Evolutionary conservation across 2,113 vertebrate species (phyloP), one percentile per base, ranked within the genome.

Genomic region (Cairina moschata): DNA sequence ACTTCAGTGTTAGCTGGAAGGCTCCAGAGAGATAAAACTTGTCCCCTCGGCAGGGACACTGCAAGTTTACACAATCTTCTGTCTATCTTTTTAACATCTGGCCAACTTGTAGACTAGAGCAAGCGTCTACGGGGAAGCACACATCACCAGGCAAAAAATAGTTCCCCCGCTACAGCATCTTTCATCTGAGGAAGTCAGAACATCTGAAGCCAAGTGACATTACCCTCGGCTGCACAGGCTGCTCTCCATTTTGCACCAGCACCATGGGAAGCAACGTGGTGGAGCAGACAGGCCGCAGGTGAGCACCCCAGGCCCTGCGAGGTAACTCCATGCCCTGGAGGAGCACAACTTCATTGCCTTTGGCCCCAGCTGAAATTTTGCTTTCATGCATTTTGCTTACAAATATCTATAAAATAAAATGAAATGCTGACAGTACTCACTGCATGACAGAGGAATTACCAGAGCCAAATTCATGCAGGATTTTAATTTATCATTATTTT

Each of bases 111-210:
- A 83, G 82, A 69, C 38, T 38, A 76, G 68, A 90, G 54, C 74
- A 87, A 81, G 17, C 0, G 1, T 22, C 58, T 65, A 40, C 42
- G 38, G 18, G 11, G 78, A 56, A 85, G 58, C 32, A 82, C 32
- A 68, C 62, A 34, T 86, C 1, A 0, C 25, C 42, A 74, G 68
- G 25, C 68, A 83, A 71, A 90, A 71, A 94, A 74, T 13, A 88
- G 90, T 22, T 4, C 0, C 10, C 25, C 79, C 76, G 69, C 16
- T 48, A 4, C 5, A 48, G 3, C 22, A 28, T n/a, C 68, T 96
- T 93, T 94, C 55, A 77, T 86, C 40, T 74, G 83, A 96, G 79
- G 92, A 94, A 91, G 79, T 69, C 59, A 94, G 67, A 74, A 58
- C 34, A 85, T 46, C 62, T 88, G 59, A 88, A 75, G 63, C 48